A percentile compares a stretch with the other conserved stretches of the same genome.
Evolutionary conservation across 2,113 vertebrate genomes (phyloP).

Genomic region (Nyctereutes procyonoides): DNA sequence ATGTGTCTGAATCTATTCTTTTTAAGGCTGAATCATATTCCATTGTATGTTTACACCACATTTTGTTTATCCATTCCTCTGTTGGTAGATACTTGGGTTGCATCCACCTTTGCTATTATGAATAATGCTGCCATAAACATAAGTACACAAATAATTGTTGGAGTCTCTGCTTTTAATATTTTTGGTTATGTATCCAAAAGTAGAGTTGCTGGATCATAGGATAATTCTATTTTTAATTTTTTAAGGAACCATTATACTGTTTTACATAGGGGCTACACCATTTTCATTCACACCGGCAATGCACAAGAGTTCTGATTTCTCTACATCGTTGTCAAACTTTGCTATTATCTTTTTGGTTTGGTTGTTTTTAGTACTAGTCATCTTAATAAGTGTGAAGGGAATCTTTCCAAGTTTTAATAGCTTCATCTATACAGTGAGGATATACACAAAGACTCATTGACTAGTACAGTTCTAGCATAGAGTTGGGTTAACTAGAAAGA

Average conservation of each 20-base stretch:
- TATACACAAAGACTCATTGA: not conserved
- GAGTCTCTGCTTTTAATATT: not conserved
- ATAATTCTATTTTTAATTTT: not conserved
- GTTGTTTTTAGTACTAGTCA: not conserved
- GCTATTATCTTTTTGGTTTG: not conserved
- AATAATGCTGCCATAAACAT: not conserved
- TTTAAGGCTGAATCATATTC: not conserved
- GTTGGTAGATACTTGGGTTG: not conserved
- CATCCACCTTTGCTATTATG: not conserved
- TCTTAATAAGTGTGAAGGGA: not conserved
- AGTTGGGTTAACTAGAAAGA: not conserved
- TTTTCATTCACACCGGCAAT: not conserved
- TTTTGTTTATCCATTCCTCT: not conserved
- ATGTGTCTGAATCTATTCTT: not conserved
- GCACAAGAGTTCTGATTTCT: not conserved
- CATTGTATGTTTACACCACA: not conserved
- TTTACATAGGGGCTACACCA: not conserved
- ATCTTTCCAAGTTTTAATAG: not conserved
- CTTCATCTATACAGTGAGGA: not conserved
- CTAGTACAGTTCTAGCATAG: not conserved
- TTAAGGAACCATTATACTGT: not conserved
- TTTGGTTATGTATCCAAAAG: not conserved
- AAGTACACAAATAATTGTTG: not conserved
- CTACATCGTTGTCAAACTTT: not conserved
- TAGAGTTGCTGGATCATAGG: not conserved